Evolutionary conservation across 2,113 vertebrate genomes (phyloP).

Genomic region (Poecilia latipinna): DNA sequence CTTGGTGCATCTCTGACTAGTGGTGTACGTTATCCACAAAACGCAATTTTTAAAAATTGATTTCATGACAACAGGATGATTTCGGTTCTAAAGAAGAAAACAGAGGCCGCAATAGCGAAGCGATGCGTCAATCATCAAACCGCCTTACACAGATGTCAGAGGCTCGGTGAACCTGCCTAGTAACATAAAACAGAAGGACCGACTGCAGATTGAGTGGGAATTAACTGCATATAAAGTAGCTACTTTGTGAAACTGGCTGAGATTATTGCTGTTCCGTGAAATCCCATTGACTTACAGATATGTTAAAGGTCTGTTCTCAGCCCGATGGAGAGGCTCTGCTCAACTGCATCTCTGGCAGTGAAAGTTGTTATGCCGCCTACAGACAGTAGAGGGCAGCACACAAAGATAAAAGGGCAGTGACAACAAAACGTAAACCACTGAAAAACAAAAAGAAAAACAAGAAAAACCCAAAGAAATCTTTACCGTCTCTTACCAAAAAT

Average conservation of each 20-base stretch:
- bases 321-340: conserved; percentile 37
- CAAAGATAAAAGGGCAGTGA: conserved; percentile 50
- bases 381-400: conserved; percentile 43
- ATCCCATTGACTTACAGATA: conserved; percentile 65
- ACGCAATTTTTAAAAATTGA: conserved; percentile 7
- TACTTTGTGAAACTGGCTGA: conserved; percentile 56
- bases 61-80: conserved; percentile 8
- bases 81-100: not conserved
- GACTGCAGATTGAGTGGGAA: conserved; percentile 20
- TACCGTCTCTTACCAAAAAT: conserved; percentile 25
- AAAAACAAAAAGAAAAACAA: not conserved
- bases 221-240: conserved; percentile 47
- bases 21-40: too few species aligned
- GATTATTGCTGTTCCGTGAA: conserved; percentile 79
- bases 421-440: conserved; percentile 35
- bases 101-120: not conserved
- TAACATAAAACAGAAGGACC: conserved; percentile 1
- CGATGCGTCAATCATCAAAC: not conserved
- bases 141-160: conserved; percentile 2
- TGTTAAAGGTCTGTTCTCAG: conserved; percentile 36
- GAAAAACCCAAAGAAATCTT: conserved; percentile 10
- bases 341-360: conserved; percentile 58
- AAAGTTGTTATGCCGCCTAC: conserved; percentile 33
- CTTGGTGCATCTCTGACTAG: not conserved
- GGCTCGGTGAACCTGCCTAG: not conserved